Evolutionary conservation across 2,888 invertebrate genomes (phyloP), one percentile per base, ranked within the genome.

Genomic region (Anaspis maculata): DNA sequence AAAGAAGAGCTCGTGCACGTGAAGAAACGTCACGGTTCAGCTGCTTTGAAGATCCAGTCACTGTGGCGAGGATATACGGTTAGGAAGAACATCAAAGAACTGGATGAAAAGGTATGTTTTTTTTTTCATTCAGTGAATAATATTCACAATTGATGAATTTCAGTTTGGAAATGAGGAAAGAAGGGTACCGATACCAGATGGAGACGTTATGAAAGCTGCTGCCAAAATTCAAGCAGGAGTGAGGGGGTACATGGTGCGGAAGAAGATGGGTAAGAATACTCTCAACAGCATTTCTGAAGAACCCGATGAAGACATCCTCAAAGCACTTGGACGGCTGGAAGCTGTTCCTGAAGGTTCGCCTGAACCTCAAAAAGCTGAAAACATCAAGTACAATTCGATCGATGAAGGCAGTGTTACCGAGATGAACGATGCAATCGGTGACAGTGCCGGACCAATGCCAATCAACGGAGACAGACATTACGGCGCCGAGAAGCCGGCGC

Each of bases 161-260:
- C n/a, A n/a, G n/a, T n/a, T 43, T 28, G 6, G 9, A 19, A 19
- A 19, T 19, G 21, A 7, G 6, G 21, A 19, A 9, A 28, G 3
- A 13, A 11, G 13, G 9, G 4, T 11, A 19, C 10, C 11, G 9
- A n/a, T n/a, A n/a, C n/a, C n/a, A n/a, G n/a, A 66, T 34, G 35
- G 35, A n/a, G 43, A 50, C 34, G 45, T 45, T 13, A 31, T 43
- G 13, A 72, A 72, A 53, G 74, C 74, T 11, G 78, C 79, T 19
- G 76, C 74, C 2, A 73, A 73, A 49, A 79, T 80, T 45, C 80
- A 80, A 62, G 77, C 79, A 3, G 73, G 76, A 11, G 70, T 78
- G 3, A 67, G 79, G 41, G 79, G 79, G 1, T 79, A 72, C 54
- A 62, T 79, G 41, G 71, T 28, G 9, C 27, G 39, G 30, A 39